Evolutionary conservation across 2,888 invertebrate species (phyloP).

Genomic region (Pherbina coryleti): DNA sequence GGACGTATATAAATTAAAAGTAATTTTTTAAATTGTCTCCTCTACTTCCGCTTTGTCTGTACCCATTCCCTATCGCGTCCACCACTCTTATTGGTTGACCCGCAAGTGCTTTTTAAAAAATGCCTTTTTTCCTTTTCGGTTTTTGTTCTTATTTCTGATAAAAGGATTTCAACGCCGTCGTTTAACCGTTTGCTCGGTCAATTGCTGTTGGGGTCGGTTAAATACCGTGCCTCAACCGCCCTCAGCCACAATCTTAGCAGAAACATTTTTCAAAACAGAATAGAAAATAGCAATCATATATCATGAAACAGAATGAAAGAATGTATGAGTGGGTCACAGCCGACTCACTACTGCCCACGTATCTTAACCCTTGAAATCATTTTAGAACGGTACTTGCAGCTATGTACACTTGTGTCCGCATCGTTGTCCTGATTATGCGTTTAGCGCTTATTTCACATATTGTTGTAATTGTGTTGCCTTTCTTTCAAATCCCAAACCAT

Average conservation of each 20-base stretch:
- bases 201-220: constrained; percentile 62
- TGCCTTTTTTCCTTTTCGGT: constrained; percentile 58
- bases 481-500: neutral
- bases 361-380: neutral
- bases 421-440: constrained; percentile 53
- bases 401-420: neutral
- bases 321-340: neutral
- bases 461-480: constrained; percentile 39
- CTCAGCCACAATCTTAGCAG: neutral
- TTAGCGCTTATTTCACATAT: constrained; percentile 64
- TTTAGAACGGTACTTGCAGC: neutral
- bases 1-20: constrained; percentile 61
- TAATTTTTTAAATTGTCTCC: constrained; percentile 55
- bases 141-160: constrained; percentile 2
- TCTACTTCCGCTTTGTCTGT: constrained; percentile 57
- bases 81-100: neutral
- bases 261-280: constrained; percentile 45
- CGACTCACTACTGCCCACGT: neutral
- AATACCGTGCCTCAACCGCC: neutral
- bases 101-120: constrained; percentile 58
- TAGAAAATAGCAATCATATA: constrained; percentile 60
- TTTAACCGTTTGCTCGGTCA: constrained; percentile 51
- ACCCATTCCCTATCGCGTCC: neutral
- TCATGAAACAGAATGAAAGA: constrained; percentile 49
- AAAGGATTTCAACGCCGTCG: constrained; percentile 55